Percentiles rank a stretch among this genome's conserved stretches.
These are phyloP conservation scores for Campoplex nolae DNA, from an alignment of 2,888 invertebrate genomes.

Conservation along the genomic window DNA sequence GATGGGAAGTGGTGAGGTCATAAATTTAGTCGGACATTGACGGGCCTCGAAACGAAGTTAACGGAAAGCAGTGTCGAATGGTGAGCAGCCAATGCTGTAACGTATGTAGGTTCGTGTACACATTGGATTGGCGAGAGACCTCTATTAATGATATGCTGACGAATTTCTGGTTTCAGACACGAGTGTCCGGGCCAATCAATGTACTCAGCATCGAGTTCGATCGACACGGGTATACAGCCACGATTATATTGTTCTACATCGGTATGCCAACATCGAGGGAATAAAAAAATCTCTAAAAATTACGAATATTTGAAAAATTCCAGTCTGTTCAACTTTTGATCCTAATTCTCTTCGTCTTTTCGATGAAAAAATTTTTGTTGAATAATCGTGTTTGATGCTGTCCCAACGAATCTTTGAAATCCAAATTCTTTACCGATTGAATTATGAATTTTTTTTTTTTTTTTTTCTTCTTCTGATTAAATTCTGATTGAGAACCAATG, in stretches of 20 bases:
- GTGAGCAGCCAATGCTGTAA: constrained; percentile 1
- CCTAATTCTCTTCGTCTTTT: background rate
- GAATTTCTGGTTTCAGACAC: constrained; percentile 55
- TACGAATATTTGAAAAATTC: background rate
- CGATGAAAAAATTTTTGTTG: background rate
- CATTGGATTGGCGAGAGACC: constrained; percentile 28
- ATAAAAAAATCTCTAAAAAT: background rate
- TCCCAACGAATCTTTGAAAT: background rate
- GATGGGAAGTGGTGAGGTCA: constrained; percentile 14
- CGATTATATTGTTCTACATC: background rate
- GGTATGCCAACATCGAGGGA: background rate
- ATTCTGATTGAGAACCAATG: background rate
- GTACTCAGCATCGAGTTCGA: constrained; percentile 28
- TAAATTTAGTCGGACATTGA: constrained; percentile 60
- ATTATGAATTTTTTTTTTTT: background rate
- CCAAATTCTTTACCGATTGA: background rate
- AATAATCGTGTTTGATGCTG: background rate
- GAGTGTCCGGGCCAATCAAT: constrained; percentile 55
- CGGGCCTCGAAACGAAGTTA: constrained; percentile 66
- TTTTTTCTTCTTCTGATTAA: too few relatives aligned
- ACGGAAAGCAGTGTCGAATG: constrained; percentile 41
- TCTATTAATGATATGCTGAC: constrained; percentile 68
- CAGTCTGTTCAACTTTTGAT: background rate
- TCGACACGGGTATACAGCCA: background rate
- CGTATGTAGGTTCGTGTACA: constrained; percentile 18